Evolutionary conservation across 2,888 invertebrate species (phyloP).

Genomic region (Drosophila infuscata): DNA sequence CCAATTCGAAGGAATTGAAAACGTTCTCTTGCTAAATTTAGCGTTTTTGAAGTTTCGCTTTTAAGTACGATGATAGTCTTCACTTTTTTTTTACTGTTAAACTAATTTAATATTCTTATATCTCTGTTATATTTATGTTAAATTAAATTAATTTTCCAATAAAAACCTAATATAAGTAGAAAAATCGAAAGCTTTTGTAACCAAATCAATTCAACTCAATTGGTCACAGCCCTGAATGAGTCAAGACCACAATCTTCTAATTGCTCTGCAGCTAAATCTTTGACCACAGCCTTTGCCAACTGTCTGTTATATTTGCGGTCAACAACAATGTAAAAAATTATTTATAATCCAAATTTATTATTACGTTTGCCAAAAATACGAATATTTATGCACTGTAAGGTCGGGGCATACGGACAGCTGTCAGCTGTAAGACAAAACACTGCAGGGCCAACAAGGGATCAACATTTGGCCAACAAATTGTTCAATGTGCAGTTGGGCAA

Average conservation of each 20-base stretch:
- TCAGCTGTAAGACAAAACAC: constrained; percentile 25
- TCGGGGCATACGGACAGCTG: constrained; percentile 35
- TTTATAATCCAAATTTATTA: constrained; percentile 47
- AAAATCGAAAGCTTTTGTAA: background rate
- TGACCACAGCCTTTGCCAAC: constrained; percentile 25
- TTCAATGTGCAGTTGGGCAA: constrained; percentile 11
- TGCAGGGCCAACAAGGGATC: constrained; percentile 10
- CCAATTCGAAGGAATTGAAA: background rate
- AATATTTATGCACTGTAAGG: constrained; percentile 30
- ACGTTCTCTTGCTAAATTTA: background rate
- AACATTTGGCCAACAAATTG: constrained; percentile 9
- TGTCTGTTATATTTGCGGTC: constrained; percentile 33
- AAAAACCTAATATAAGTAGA: background rate
- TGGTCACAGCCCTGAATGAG: background rate
- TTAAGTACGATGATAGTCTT: background rate
- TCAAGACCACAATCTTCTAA: constrained; percentile 5
- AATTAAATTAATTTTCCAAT: background rate
- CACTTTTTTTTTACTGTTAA: background rate
- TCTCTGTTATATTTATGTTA: background rate
- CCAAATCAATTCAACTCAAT: background rate
- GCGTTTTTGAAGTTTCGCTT: background rate
- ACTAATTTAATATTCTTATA: background rate
- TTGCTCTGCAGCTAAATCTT: constrained; percentile 4
- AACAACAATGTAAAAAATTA: constrained; percentile 37
- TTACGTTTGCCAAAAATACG: constrained; percentile 43